A percentile compares a stretch with the other conserved stretches of the same genome.
Conservation (phyloP, 30 jellyfish, hydroid and myxozoan genomes). For the Pelagia noctiluca region DNA sequence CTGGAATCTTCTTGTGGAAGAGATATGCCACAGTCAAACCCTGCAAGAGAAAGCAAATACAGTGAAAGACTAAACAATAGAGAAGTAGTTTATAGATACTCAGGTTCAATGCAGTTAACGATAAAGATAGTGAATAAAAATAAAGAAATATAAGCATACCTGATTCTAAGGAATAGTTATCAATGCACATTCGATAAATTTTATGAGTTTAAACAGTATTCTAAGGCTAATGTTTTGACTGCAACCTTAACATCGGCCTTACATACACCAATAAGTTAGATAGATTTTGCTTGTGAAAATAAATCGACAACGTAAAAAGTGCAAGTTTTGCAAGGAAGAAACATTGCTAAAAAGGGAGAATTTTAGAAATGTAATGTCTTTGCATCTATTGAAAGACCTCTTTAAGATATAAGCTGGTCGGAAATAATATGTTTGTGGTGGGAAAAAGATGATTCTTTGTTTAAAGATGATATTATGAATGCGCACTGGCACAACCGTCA, state of each 20-base stretch:
- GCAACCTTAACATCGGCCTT: no score
- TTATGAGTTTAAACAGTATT: no score
- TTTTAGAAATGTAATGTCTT: not conserved
- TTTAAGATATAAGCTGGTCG: no score
- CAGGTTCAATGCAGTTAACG: not conserved
- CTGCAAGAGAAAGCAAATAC: conserved; percentile 9
- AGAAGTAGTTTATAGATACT: not conserved
- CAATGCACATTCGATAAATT: no score
- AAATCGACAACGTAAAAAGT: not conserved
- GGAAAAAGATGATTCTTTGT: no score
- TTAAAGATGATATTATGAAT: no score
- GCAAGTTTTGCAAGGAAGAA: not conserved
- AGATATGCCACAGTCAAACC: conserved; percentile 46
- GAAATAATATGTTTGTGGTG: no score
- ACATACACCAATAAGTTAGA: not conserved
- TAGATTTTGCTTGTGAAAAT: not conserved
- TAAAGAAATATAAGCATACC: no score
- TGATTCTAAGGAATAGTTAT: no score
- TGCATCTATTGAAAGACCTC: no score
- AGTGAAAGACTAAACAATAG: not conserved
- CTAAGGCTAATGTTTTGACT: no score
- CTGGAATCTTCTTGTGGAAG: conserved; percentile 61
- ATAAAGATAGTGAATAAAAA: not conserved
- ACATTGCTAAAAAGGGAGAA: not conserved
- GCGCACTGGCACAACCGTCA: no score